Evolutionary conservation across 2,797 vertebrate genomes (phyloP).

Genomic region (Graptemys geographica): DNA sequence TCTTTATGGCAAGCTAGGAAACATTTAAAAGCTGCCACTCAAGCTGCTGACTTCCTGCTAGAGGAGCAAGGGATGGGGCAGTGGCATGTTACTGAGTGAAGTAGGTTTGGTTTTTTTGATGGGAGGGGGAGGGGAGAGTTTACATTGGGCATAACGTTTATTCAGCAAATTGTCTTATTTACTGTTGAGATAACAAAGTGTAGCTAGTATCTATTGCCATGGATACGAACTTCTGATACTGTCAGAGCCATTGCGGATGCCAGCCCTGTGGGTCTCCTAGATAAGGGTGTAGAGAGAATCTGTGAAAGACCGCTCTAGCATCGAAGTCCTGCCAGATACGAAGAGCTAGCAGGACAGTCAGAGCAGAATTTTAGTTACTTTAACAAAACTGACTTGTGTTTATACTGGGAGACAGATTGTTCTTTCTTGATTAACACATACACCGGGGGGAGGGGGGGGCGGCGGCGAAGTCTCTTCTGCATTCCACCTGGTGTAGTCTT

Average conservation of each 20-base stretch:
- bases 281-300: background rate
- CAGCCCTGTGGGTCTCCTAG: conserved; percentile 15
- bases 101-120: no score
- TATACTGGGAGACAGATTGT: background rate
- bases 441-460: rapidly evolving
- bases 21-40: background rate
- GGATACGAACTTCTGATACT: background rate
- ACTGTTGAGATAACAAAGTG: background rate
- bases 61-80: background rate
- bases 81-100: background rate
- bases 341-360: background rate
- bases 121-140: background rate
- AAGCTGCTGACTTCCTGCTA: background rate
- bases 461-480: background rate
- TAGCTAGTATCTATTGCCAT: background rate
- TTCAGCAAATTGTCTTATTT: background rate
- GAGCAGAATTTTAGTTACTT: conserved; percentile 17
- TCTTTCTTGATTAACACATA: no score
- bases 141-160: background rate
- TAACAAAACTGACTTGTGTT: background rate
- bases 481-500: background rate
- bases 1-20: rapidly evolving
- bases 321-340: no score
- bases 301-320: background rate
- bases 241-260: background rate